Evolutionary conservation across 2,797 vertebrate genomes (phyloP).

Genomic region (Micromesistius poutassou): DNA sequence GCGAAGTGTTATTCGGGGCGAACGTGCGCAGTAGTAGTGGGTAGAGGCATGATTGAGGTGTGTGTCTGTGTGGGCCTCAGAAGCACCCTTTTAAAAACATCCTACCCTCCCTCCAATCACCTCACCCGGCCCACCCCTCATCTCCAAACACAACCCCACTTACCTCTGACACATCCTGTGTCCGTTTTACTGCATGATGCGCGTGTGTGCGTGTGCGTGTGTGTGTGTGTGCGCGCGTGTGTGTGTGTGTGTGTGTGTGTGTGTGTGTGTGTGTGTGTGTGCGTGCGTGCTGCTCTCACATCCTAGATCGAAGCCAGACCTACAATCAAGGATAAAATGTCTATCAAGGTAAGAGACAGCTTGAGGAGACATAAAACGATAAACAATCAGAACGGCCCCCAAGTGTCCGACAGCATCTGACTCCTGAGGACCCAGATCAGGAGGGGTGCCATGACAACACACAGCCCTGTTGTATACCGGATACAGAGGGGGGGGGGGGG

Average conservation of each 20-base stretch:
- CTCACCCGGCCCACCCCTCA: slow-evolving; percentile 5
- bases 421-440: neutral
- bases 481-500: too few species aligned
- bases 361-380: slow-evolving; percentile 3
- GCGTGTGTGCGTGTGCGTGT: slow-evolving; percentile 28
- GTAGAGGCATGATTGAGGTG: neutral
- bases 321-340: slow-evolving; percentile 76
- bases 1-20: too few species aligned
- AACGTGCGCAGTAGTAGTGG: neutral
- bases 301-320: slow-evolving; percentile 75
- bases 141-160: slow-evolving; percentile 10
- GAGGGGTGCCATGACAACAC: neutral
- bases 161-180: slow-evolving; percentile 40
- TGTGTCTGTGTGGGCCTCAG: neutral
- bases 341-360: slow-evolving; percentile 70
- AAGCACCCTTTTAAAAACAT: neutral
- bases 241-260: slow-evolving; percentile 3
- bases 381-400: neutral
- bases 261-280: slow-evolving; percentile 9
- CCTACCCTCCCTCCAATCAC: neutral
- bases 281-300: slow-evolving; percentile 63
- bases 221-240: slow-evolving; percentile 29
- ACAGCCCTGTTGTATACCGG: too few species aligned
- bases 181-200: slow-evolving; percentile 66
- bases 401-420: neutral